A percentile compares a stretch with the other conserved stretches of the same genome.
These are phyloP conservation scores for Lutraria lutraria DNA, from an alignment of 2,888 invertebrate species.

Conservation along the genomic window DNA sequence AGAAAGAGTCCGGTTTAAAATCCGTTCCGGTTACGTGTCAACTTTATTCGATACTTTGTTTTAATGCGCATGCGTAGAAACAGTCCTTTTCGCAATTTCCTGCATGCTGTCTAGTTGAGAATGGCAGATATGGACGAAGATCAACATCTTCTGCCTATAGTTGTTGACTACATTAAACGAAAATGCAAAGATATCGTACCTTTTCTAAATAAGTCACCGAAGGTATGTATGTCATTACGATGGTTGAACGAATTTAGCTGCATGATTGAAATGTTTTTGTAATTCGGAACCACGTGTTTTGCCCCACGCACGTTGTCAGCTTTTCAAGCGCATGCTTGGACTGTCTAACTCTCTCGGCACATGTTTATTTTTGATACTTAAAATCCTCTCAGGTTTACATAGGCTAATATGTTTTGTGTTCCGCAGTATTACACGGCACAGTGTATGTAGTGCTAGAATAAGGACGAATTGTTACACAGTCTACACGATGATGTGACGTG, in stretches of 20 bases:
- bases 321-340: background rate
- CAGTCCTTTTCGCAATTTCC: conserved; percentile 44
- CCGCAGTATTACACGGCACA: too few relatives aligned
- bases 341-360: too few relatives aligned
- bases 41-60: background rate
- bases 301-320: background rate
- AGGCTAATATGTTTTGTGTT: too few relatives aligned
- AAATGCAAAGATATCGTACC: conserved; percentile 69
- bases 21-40: background rate
- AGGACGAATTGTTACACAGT: too few relatives aligned
- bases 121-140: conserved; percentile 44
- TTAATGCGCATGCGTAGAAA: background rate
- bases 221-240: conserved; percentile 54
- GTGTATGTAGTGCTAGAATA: too few relatives aligned
- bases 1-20: background rate
- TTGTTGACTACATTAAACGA: conserved; percentile 71
- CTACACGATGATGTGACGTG: too few relatives aligned
- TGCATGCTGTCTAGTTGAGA: conserved; percentile 38
- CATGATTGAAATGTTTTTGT: background rate
- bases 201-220: conserved; percentile 67
- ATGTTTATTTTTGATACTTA: too few relatives aligned
- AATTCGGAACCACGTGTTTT: conserved; percentile 11
- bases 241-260: background rate
- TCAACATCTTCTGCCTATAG: conserved; percentile 57
- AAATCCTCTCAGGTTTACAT: too few relatives aligned